Evolutionary conservation across 2,888 invertebrate genomes (phyloP).

Genomic region (Rotaria magnacalcarata): DNA sequence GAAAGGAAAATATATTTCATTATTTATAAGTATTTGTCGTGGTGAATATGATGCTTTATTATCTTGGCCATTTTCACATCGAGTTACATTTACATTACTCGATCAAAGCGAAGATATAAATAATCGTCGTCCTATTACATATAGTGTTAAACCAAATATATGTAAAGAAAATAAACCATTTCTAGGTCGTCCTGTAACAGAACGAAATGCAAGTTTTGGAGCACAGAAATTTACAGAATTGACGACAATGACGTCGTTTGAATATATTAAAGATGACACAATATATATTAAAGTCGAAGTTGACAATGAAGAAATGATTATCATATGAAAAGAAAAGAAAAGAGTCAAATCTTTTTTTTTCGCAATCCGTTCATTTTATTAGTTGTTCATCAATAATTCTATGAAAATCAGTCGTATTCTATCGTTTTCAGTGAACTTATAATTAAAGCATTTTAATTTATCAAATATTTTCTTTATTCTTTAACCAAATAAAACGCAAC

Average conservation of each 20-base stretch:
- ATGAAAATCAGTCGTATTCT: too few species aligned
- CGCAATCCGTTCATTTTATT: too few species aligned
- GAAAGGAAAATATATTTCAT: conserved; percentile 52
- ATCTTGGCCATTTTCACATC: conserved; percentile 53
- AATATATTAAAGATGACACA: conserved; percentile 50
- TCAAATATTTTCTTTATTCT: too few species aligned
- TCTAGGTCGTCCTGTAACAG: conserved; percentile 56
- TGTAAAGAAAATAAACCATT: conserved; percentile 53
- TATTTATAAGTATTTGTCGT: conserved; percentile 52
- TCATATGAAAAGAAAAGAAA: conserved; percentile 32
- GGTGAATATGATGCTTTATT: conserved; percentile 54
- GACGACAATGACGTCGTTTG: conserved; percentile 48
- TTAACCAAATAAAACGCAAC: too few species aligned
- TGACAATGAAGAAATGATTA: conserved; percentile 48
- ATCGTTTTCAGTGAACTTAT: too few species aligned
- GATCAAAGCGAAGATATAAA: conserved; percentile 54
- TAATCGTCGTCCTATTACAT: conserved; percentile 54
- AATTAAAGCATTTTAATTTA: too few species aligned
- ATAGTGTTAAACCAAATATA: conserved; percentile 52
- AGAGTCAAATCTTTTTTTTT: too few species aligned
- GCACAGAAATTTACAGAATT: conserved; percentile 53
- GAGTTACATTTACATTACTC: conserved; percentile 52
- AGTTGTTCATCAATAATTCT: too few species aligned
- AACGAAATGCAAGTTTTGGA: conserved; percentile 59
- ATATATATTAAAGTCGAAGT: conserved; percentile 50